Evolutionary conservation across 53 echinoderm and acorn worm species (phyloP).

Genomic region (Actinopyga echinites): DNA sequence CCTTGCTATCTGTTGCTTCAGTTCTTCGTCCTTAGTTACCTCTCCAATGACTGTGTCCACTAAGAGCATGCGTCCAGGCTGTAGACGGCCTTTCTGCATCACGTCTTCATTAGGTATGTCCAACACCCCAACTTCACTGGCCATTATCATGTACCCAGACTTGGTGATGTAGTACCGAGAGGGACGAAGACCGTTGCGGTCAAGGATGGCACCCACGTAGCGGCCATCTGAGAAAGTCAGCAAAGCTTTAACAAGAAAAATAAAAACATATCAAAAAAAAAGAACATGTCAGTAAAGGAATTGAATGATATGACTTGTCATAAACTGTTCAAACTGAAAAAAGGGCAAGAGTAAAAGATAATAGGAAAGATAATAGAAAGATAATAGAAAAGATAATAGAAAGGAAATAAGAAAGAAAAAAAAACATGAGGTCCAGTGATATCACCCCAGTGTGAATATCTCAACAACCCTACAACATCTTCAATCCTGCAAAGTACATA

Average conservation of each 20-base stretch:
- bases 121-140: constrained; percentile 90
- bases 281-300: not conserved
- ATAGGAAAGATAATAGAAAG: too few species aligned
- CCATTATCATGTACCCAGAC: constrained; percentile 95
- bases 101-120: constrained; percentile 68
- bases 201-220: constrained; percentile 93
- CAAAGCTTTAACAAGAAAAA: constrained; percentile 54
- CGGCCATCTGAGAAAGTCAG: constrained; percentile 95
- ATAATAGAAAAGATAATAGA: too few species aligned
- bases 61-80: constrained; percentile 92
- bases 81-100: constrained; percentile 84
- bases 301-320: not conserved
- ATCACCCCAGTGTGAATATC: too few species aligned
- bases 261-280: not conserved
- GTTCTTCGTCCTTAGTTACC: constrained; percentile 86
- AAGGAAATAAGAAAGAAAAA: too few species aligned
- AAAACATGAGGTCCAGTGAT: too few species aligned
- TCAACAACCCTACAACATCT: too few species aligned
- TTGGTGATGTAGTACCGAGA: constrained; percentile 98
- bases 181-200: constrained; percentile 94
- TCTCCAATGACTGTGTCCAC: constrained; percentile 91
- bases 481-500: too few species aligned
- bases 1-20: constrained; percentile 78
- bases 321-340: too few species aligned
- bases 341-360: too few species aligned